Evolutionary conservation across 1,140 invertebrate species (phyloP), one percentile per base, ranked within the genome.

Genomic region (Orius laevigatus): DNA sequence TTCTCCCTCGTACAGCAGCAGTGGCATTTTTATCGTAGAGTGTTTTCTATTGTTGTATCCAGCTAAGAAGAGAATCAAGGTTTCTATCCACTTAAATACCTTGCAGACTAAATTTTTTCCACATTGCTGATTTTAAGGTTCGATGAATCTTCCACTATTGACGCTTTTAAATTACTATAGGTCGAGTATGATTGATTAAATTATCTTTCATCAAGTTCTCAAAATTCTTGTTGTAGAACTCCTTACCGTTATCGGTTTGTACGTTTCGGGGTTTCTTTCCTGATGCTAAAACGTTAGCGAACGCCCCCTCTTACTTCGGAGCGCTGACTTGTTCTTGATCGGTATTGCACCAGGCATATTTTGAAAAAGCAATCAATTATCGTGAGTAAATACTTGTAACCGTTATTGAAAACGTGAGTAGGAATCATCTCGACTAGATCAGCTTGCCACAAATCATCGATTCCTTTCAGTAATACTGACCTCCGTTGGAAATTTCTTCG

Each of bases 341-440:
- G 65, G 61, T 18, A 61, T 35, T n/a, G 60, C 60, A 62, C 61
- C n/a, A 71, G 15, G 63, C 62, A 56, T 58, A 65, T 59, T 68
- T 71, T 43, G 59, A 61, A n/a, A 56, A 68, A 69, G 18, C 55
- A 52, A 56, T 70, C 64, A 48, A 71, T 70, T 4, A 67, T 58
- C 16, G 59, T 63, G 44, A 72, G 52, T 20, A 71, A 56, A 53
- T 65, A 70, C 48, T 62, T 62, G 55, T 56, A 63, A 19, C 59
- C 58, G 36, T 59, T 56, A 59, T 71, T 70, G 34, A 56, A 16
- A 51, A 52, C 52, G 16, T 52, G 50, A 56, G 58, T 60, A 0
- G 45, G 51, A 36, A 55, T 53, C 60, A 66, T 63, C 19, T 57
- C 55, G 5, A 58, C 49, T 3, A 57, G 42, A 49, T 57, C 56